A percentile compares a stretch with the other conserved stretches of the same genome.
Conservation (phyloP, 2,888 invertebrate genomes). For the Hedychridium roseum region DNA sequence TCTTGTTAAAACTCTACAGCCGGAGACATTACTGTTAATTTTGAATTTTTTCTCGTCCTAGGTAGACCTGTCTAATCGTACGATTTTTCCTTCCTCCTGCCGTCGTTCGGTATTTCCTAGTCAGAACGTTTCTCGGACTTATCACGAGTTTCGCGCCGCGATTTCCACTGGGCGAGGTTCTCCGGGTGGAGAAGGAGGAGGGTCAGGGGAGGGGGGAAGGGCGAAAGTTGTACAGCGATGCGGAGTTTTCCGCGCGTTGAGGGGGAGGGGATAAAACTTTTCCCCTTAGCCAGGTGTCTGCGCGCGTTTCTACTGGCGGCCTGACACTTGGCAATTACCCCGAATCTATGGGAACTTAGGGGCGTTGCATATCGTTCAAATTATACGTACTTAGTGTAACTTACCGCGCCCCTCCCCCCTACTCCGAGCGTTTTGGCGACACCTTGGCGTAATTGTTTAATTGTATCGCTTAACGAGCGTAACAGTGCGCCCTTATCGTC, state of each 20-base stretch:
- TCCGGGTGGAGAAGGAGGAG: neutral
- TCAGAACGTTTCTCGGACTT: neutral
- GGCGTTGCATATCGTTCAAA: conserved; percentile 42
- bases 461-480: conserved; percentile 35
- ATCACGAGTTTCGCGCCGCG: too few species aligned
- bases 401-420: conserved; percentile 19
- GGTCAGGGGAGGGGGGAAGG: neutral
- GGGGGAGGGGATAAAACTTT: conserved; percentile 1
- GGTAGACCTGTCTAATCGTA: too few species aligned
- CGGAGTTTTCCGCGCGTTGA: too few species aligned
- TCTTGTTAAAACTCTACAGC: too few species aligned
- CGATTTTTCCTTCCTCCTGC: neutral
- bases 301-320: too few species aligned
- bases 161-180: neutral
- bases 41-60: too few species aligned
- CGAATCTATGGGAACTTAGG: conserved; percentile 41
- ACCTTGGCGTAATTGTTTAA: conserved; percentile 37
- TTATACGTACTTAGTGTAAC: conserved; percentile 43
- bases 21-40: too few species aligned
- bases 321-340: conserved; percentile 40
- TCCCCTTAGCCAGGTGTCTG: conserved; percentile 1
- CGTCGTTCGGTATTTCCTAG: conserved; percentile 14
- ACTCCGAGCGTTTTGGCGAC: conserved; percentile 1
- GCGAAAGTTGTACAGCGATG: conserved; percentile 2
- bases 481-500: too few species aligned